These are phyloP conservation scores for Palythoa grandis DNA, from an alignment of 92 coral and sea anemone species.

Conservation along the genomic window DNA sequence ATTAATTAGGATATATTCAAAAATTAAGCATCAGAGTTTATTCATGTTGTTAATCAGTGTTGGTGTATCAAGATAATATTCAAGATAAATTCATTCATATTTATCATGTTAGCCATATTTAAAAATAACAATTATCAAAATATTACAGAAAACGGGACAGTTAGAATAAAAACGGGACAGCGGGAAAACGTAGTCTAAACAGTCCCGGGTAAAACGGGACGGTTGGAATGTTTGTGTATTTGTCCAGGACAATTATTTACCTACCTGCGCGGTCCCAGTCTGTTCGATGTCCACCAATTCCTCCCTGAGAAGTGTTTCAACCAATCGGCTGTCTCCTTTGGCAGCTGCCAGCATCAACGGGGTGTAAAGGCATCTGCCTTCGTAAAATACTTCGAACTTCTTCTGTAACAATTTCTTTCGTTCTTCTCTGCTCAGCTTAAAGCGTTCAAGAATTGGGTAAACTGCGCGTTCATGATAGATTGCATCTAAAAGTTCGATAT, in stretches of 20 bases:
- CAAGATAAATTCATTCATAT: no score
- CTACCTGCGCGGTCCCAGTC: constrained; percentile 55
- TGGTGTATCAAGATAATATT: no score
- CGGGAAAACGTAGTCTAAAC: no score
- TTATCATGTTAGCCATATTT: no score
- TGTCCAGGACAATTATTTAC: background rate
- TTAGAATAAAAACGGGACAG: no score
- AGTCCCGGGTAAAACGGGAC: no score
- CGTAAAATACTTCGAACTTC: constrained; percentile 55
- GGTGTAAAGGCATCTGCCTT: constrained; percentile 48
- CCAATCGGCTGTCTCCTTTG: constrained; percentile 54
- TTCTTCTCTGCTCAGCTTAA: constrained; percentile 49
- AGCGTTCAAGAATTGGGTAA: constrained; percentile 47
- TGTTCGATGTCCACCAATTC: constrained; percentile 52
- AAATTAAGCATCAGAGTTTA: no score
- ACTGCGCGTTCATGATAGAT: constrained; percentile 39
- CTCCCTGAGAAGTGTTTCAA: constrained; percentile 45
- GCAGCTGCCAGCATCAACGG: constrained; percentile 56
- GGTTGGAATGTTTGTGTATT: background rate
- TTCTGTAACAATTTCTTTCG: constrained; percentile 53
- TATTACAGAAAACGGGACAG: no score
- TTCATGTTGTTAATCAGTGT: no score
- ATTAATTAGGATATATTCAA: no score
- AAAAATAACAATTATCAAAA: no score
- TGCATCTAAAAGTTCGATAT: constrained; percentile 20